phyloP scores from a whole-genome alignment of 2,797 vertebrate species.

The Betta splendens region DNA sequence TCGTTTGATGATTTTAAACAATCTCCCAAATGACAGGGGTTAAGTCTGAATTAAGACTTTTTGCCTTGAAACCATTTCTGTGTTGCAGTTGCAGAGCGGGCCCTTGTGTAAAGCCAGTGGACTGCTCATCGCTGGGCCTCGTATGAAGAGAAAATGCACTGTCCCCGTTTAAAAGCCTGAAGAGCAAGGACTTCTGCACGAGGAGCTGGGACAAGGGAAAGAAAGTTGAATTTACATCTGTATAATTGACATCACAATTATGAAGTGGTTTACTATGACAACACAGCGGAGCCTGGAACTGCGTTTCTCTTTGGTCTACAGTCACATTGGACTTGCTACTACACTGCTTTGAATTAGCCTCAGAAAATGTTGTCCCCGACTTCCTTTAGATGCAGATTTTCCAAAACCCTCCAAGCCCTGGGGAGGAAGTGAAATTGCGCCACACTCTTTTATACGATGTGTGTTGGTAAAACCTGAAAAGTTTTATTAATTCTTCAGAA shows the following conservation, averaged over 20 bases:
- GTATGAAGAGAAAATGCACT: too few relatives aligned
- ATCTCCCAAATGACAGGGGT: neutral
- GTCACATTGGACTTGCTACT: conserved; percentile 54
- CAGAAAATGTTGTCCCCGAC: conserved; percentile 64
- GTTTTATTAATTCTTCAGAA: conserved; percentile 48
- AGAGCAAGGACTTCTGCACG: conserved; percentile 1
- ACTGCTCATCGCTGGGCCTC: neutral
- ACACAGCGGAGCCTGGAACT: conserved; percentile 40
- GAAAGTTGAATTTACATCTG: conserved; percentile 1
- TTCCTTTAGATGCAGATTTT: conserved; percentile 50
- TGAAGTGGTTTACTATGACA: conserved; percentile 22
- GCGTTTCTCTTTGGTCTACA: conserved; percentile 39
- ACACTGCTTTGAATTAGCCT: conserved; percentile 57
- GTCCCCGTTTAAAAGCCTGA: too few relatives aligned
- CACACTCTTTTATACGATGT: conserved; percentile 71
- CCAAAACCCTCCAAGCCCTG: conserved; percentile 67
- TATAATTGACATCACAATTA: conserved; percentile 28
- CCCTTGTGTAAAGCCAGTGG: neutral
- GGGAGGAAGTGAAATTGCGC: conserved; percentile 73
- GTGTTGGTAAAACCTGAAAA: conserved; percentile 63
- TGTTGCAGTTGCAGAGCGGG: neutral
- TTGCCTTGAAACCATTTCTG: neutral
- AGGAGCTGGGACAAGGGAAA: neutral
- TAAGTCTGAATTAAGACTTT: neutral
- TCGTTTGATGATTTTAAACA: neutral